Conservation (phyloP, 2,888 invertebrate species). For the Argyresthia goedartella region DNA sequence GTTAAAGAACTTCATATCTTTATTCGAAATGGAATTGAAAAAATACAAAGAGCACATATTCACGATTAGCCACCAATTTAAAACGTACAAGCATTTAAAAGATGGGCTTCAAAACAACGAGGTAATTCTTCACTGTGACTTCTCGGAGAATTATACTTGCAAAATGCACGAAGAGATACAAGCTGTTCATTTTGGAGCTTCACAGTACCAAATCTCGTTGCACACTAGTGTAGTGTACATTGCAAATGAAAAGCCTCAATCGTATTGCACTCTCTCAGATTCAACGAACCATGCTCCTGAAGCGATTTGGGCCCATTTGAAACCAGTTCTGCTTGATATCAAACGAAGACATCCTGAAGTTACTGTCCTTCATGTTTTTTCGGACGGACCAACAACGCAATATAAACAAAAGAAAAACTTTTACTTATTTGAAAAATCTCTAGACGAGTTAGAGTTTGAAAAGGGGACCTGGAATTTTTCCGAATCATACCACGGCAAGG, state of each 20-base stretch:
- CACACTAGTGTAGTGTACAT: conserved; percentile 3
- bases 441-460: conserved; percentile 4
- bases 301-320: conserved; percentile 8
- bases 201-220: background rate
- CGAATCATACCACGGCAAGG: conserved; percentile 5
- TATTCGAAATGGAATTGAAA: background rate
- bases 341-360: too few relatives aligned
- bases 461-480: background rate
- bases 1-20: background rate
- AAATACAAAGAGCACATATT: background rate
- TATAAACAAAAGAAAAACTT: conserved; percentile 7
- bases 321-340: background rate
- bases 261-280: background rate
- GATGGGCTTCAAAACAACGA: background rate
- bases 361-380: conserved; percentile 1
- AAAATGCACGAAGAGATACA: background rate
- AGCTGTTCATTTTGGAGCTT: background rate
- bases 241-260: background rate
- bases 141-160: background rate
- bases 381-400: conserved; percentile 5
- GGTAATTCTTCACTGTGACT: background rate
- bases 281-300: background rate
- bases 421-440: background rate
- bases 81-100: background rate
- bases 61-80: background rate